Percentiles rank a stretch among this genome's conserved stretches.
These are phyloP conservation scores for Steromphala cineraria DNA, from an alignment of 2,888 invertebrate genomes.

Conservation along the genomic window DNA sequence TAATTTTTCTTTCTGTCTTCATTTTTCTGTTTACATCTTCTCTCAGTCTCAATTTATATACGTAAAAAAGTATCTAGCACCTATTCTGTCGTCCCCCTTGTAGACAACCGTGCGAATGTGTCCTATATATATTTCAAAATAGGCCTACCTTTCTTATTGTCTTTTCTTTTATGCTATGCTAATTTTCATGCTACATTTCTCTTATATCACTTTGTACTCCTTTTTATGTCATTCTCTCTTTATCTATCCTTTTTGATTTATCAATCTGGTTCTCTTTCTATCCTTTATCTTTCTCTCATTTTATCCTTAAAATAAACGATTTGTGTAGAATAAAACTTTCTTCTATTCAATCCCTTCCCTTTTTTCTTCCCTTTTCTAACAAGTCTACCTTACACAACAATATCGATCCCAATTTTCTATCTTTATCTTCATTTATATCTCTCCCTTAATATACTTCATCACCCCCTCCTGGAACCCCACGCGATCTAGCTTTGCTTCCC, in stretches of 20 bases:
- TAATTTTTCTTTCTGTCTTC: background rate
- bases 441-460: too few relatives aligned
- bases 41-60: background rate
- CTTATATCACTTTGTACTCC: background rate
- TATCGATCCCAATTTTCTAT: too few relatives aligned
- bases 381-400: background rate
- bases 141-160: too few relatives aligned
- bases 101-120: too few relatives aligned
- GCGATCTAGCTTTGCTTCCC: background rate
- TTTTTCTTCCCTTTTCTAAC: background rate
- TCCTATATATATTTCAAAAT: too few relatives aligned
- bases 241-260: background rate
- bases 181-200: too few relatives aligned
- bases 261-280: background rate
- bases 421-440: background rate
- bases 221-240: background rate
- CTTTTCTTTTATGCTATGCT: too few relatives aligned
- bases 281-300: background rate
- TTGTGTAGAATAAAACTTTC: too few relatives aligned
- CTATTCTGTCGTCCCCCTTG: background rate
- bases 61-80: too few relatives aligned
- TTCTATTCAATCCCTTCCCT: background rate
- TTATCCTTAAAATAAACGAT: too few relatives aligned
- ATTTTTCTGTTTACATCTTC: background rate
- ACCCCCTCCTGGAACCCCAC: background rate